Base-by-base conservation (phyloP, 1,140 invertebrate species). In the Acyrthosiphon pisum region DNA sequence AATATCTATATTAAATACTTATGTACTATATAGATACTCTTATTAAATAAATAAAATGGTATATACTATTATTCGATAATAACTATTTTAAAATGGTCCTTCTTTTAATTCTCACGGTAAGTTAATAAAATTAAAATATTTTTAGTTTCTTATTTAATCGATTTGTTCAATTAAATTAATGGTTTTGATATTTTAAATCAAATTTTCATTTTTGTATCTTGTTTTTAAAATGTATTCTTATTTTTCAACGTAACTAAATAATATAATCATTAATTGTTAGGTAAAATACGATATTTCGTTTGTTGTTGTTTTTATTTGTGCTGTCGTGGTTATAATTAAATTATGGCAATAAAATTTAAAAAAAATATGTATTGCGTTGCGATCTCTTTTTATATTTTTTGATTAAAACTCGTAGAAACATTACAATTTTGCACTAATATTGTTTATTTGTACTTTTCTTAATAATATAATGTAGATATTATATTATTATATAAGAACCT, bases 331-430 rank as follows among this genome's bases (percentile, higher is more conserved):
- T 44, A 14, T 30, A 86, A 46, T 46, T 30, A 86, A 22, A 30
- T 14, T 7, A n/a, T 50, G 6, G 30, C 30, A 48, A 50, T 48
- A 35, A 35, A 50, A 30, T 46, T 83, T 37, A 41, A 6, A 84
- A 84, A n/a, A 20, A n/a, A 48, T 41, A 88, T 88, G 30, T 20
- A 6, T 88, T 88, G 41, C 14, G 18, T 88, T 88, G 41, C 86
- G 86, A 88, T 88, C 86, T 88, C 86, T 88, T 48, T 88, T 18
- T 37, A 46, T 86, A 50, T 41, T 35, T 44, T 44, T 84, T 41
- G 9, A 44, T 88, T 35, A 14, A 20, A 88, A 26, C n/a, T 30
- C 1, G 14, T 84, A 44, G 37, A 23, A 20, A 84, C 9, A 84
- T 84, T 23, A 68, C 26, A 68, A 14, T 84, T 41, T 84, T 44